Percentiles rank a stretch among this genome's conserved stretches.
These are phyloP conservation scores for Petromus typicus DNA, from an alignment of 2,113 vertebrate genomes.

Conservation along the genomic window DNA sequence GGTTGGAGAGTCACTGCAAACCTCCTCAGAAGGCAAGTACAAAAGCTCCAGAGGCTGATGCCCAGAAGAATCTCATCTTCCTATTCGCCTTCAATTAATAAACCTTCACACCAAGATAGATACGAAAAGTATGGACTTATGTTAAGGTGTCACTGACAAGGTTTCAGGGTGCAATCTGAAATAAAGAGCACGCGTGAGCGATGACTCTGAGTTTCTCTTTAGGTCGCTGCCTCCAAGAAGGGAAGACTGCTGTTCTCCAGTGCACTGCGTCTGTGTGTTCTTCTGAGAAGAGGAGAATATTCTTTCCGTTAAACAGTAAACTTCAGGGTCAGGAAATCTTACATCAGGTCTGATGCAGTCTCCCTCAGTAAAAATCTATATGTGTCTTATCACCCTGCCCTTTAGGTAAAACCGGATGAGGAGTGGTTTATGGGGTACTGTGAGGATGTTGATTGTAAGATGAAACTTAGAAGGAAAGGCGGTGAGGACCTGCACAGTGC, in stretches of 20 bases:
- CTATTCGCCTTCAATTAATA: not conserved
- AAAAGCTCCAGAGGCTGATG: not conserved
- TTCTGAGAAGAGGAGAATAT: slow-evolving; percentile 33
- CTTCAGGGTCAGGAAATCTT: slow-evolving; percentile 7
- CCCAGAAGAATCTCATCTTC: not conserved
- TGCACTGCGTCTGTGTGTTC: not conserved
- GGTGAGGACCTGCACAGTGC: not conserved
- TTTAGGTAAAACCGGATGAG: not conserved
- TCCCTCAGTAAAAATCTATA: not conserved
- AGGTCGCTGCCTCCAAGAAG: not conserved
- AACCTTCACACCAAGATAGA: not conserved
- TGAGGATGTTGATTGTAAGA: not conserved
- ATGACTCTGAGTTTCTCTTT: not conserved
- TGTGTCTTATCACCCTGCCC: not conserved
- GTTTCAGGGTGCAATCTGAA: not conserved
- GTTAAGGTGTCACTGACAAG: not conserved
- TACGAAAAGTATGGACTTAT: not conserved
- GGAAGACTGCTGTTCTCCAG: not conserved
- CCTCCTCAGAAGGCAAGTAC: not conserved
- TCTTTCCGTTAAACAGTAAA: not conserved
- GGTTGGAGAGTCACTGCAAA: not conserved
- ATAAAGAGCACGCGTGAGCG: not conserved
- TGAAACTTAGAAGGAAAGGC: not conserved
- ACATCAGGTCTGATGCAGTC: not conserved
- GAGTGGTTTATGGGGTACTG: not conserved